These are phyloP conservation scores for Pseudeuparius sepicola DNA, from an alignment of 2,888 invertebrate genomes.

Conservation along the genomic window DNA sequence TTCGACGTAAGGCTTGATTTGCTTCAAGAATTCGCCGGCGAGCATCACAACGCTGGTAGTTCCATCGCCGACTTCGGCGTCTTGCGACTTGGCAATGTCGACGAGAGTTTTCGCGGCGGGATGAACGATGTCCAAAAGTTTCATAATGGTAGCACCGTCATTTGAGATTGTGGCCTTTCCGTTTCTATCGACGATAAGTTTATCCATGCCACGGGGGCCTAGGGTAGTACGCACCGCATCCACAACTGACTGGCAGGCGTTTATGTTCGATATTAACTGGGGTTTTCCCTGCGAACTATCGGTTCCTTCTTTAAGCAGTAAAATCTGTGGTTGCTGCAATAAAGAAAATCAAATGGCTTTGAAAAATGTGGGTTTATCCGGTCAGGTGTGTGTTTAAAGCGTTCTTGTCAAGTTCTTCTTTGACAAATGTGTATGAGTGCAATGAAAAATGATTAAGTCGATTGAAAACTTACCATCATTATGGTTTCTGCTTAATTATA, in stretches of 20 bases:
- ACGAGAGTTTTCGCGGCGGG: constrained; percentile 97
- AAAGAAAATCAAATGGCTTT: constrained; percentile 19
- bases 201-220: constrained; percentile 99
- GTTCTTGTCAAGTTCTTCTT: no score
- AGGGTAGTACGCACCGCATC: constrained; percentile 96
- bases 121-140: constrained; percentile 94
- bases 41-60: constrained; percentile 95
- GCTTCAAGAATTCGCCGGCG: constrained; percentile 91
- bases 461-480: no score
- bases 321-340: constrained; percentile 89
- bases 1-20: constrained; percentile 90
- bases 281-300: constrained; percentile 93
- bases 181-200: constrained; percentile 82
- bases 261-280: constrained; percentile 94
- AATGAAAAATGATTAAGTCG: no score
- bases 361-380: no score
- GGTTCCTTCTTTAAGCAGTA: constrained; percentile 95
- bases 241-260: constrained; percentile 90
- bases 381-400: no score
- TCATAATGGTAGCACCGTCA: constrained; percentile 98
- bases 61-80: constrained; percentile 98
- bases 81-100: constrained; percentile 98
- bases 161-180: constrained; percentile 97
- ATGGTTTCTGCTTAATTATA: no score
- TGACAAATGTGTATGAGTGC: no score